Conservation (phyloP, 1,140 invertebrate species). For the Zaprionus tsacasi region DNA sequence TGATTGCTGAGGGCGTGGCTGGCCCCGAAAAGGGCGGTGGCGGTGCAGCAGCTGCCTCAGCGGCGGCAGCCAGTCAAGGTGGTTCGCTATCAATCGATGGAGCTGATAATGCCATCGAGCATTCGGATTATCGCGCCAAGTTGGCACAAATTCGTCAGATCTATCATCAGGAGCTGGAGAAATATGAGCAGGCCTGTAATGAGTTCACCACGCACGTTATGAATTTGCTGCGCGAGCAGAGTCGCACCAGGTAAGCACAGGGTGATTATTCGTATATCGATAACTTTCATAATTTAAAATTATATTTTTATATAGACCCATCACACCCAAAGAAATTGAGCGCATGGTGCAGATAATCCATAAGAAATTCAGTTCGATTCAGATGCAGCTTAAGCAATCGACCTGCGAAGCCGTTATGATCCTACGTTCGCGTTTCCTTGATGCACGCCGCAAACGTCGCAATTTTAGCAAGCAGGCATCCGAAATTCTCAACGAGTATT, state of each 20-base stretch:
- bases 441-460: slow-evolving; percentile 98
- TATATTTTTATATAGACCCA: slow-evolving; percentile 87
- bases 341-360: slow-evolving; percentile 99
- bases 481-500: slow-evolving; percentile 99
- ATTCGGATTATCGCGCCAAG: slow-evolving; percentile 99
- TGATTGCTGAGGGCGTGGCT: slow-evolving; percentile 99
- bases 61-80: slow-evolving; percentile 94
- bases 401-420: slow-evolving; percentile 99
- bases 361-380: slow-evolving; percentile 99
- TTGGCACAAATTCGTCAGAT: slow-evolving; percentile 99
- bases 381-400: slow-evolving; percentile 99
- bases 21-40: slow-evolving; percentile 98
- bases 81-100: slow-evolving; percentile 84
- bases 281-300: no score
- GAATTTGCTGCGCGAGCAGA: slow-evolving; percentile 98
- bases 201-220: slow-evolving; percentile 99
- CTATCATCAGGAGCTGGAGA: slow-evolving; percentile 99
- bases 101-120: slow-evolving; percentile 98
- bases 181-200: slow-evolving; percentile 99
- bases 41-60: slow-evolving; percentile 94
- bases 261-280: neutral
- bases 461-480: slow-evolving; percentile 99
- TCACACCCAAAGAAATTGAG: slow-evolving; percentile 98
- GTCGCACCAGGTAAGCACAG: slow-evolving; percentile 91
- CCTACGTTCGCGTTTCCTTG: slow-evolving; percentile 94